Percentiles rank a stretch among this genome's conserved stretches.
Conservation (phyloP, 2,888 invertebrate species). For the Gisinianus flammeolus region DNA sequence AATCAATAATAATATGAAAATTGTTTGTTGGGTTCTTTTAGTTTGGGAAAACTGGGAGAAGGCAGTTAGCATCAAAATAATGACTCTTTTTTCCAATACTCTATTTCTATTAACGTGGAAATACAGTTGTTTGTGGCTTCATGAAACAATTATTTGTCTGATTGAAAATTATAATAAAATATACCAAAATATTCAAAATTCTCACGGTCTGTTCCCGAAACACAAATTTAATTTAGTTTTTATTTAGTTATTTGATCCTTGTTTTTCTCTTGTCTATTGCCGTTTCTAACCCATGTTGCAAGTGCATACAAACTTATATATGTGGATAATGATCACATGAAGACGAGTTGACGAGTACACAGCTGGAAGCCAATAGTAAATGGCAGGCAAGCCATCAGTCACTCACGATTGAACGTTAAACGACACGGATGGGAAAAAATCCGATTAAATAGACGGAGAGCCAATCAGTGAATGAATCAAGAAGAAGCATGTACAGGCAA, state of each 20-base stretch:
- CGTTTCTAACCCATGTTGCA: neutral
- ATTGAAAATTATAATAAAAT: too few relatives aligned
- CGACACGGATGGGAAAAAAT: slow-evolving; percentile 11
- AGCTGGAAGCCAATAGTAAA: slow-evolving; percentile 6
- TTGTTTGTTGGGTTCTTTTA: too few relatives aligned
- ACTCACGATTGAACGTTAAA: slow-evolving; percentile 25
- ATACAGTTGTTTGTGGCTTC: too few relatives aligned
- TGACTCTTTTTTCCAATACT: too few relatives aligned
- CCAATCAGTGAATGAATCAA: neutral
- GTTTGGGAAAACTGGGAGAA: too few relatives aligned
- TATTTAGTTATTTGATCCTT: neutral
- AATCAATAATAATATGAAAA: too few relatives aligned
- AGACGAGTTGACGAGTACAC: neutral
- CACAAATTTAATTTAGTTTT: neutral
- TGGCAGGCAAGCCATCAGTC: slow-evolving; percentile 11
- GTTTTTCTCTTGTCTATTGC: neutral
- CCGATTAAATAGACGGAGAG: slow-evolving; percentile 12
- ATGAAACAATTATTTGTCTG: too few relatives aligned
- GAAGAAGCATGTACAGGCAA: neutral
- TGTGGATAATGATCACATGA: neutral
- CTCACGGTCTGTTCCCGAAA: neutral
- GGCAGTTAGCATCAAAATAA: too few relatives aligned
- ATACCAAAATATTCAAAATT: too few relatives aligned
- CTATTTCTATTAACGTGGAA: too few relatives aligned
- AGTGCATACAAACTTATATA: neutral